A percentile compares a stretch with the other conserved stretches of the same genome.
Conservation (phyloP, 2,797 vertebrate species). For the Acipenser transmontanus region DNA sequence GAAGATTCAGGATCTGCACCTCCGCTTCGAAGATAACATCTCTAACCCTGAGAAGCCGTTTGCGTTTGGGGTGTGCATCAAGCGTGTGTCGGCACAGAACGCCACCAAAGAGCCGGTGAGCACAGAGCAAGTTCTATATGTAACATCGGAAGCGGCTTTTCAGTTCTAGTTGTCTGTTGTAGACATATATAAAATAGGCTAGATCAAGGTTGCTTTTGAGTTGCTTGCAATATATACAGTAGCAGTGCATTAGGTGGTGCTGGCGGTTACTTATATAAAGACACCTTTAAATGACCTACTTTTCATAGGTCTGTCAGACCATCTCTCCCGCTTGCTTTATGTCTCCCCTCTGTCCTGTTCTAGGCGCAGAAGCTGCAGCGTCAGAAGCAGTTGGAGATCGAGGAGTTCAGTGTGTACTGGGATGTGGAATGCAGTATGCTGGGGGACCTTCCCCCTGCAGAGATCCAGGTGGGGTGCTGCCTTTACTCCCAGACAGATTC, state of each 20-base stretch:
- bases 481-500: too few species aligned
- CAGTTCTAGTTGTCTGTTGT: too few species aligned
- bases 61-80: conserved; percentile 89
- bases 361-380: conserved; percentile 81
- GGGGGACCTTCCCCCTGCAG: conserved; percentile 73
- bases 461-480: conserved; percentile 73
- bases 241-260: too few species aligned
- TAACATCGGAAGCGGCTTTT: background rate
- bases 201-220: too few species aligned
- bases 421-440: conserved; percentile 76
- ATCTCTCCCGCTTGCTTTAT: background rate
- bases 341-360: background rate
- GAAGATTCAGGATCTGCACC: conserved; percentile 91
- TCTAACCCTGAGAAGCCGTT: conserved; percentile 76
- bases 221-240: too few species aligned
- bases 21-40: conserved; percentile 87
- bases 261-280: too few species aligned
- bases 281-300: background rate
- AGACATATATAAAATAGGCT: too few species aligned
- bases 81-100: conserved; percentile 88
- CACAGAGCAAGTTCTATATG: too few species aligned
- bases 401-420: conserved; percentile 93
- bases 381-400: conserved; percentile 86
- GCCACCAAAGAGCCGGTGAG: conserved; percentile 78
- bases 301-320: background rate